Base-by-base conservation (phyloP, 1,140 invertebrate species). In the Sycobia sp. region DNA sequence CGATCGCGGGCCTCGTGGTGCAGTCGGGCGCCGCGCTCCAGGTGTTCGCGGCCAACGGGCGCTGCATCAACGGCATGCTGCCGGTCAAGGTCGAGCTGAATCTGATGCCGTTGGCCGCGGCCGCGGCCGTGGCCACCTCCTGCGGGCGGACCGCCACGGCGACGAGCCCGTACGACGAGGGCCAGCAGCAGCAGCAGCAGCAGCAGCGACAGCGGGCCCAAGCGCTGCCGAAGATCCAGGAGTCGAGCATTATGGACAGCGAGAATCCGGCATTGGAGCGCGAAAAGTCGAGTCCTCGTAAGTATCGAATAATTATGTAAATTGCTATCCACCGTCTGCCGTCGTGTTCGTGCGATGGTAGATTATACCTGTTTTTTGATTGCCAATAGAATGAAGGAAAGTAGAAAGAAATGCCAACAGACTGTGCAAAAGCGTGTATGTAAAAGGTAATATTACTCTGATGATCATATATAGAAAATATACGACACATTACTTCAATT, bases 141-240 rank as follows among this genome's bases (percentile, higher is more conserved):
- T n/a, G n/a, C n/a, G 39, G 29, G 4, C 71, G 64, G n/a, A 72
- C 72, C 34, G 27, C 70, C 3, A 75, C 75, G 11, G 68, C 71
- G 4, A 68, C 70, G 0, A 75, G 73, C 61, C 75, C 73, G 1
- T 36, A 75, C 68, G 51, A 73, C 66, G 67, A 81, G 65, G 50
- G 71, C 61, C 29, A 65, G 77, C 62, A 65, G 71, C n/a, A n/a
- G n/a, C n/a, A n/a, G n/a, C n/a, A n/a, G n/a, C n/a, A n/a, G n/a
- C n/a, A n/a, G n/a, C n/a, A n/a, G n/a, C n/a, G n/a, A n/a, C 85
- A 70, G 81, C 85, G 73, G 70, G 79, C 66, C 67, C 80, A 75
- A 66, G 83, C 84, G 57, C 78, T 90, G 67, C 88, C 88, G 9
- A 85, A 86, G 71, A 90, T 90, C 67, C 86, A 86, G 36, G 89